These are phyloP conservation scores for Drosophila ironensis DNA, from an alignment of 1,140 invertebrate genomes.

Conservation along the genomic window DNA sequence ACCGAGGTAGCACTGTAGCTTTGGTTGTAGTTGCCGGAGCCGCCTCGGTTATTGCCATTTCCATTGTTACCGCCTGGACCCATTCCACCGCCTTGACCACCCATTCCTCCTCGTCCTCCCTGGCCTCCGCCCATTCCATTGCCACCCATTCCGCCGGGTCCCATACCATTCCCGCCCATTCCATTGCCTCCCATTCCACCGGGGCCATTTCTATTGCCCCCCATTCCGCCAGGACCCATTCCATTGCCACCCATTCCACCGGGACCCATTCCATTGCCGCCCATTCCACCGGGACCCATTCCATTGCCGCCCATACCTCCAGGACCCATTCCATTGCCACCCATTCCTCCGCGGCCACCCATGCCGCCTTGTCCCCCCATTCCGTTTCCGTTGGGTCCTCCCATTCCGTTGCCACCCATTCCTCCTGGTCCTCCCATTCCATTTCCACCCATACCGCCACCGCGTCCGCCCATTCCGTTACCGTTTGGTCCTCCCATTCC, in stretches of 20 bases:
- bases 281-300: not conserved
- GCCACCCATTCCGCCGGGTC: too few relatives aligned
- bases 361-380: not conserved
- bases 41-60: not conserved
- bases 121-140: too few relatives aligned
- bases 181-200: too few relatives aligned
- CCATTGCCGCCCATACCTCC: not conserved
- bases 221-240: too few relatives aligned
- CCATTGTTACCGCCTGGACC: conserved; percentile 2
- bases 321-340: not conserved
- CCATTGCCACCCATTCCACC: not conserved
- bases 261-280: not conserved
- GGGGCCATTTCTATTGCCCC: too few relatives aligned
- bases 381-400: not conserved
- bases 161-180: too few relatives aligned
- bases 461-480: conserved; percentile 4
- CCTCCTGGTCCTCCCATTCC: not conserved
- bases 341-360: not conserved
- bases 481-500: not conserved
- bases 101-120: too few relatives aligned
- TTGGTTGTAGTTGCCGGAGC: not conserved
- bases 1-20: conserved; percentile 1
- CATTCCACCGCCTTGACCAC: too few relatives aligned
- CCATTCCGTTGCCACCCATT: not conserved
- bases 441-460: not conserved